Conservation (phyloP, 1,140 invertebrate species). For the Adoxophyes honmai region DNA sequence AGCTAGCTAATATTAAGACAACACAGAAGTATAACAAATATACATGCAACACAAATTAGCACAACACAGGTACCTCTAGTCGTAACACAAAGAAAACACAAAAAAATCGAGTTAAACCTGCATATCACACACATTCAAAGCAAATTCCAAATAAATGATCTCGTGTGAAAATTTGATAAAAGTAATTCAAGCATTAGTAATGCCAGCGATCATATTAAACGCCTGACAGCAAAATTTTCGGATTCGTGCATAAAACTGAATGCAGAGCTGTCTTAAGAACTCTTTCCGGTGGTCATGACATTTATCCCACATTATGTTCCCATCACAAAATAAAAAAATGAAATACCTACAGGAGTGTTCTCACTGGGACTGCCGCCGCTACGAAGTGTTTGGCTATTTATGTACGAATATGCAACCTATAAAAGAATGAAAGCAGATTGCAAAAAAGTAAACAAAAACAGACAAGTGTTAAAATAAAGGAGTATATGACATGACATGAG, state of each 20-base stretch:
- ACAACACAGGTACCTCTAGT: no score
- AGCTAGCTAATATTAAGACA: no score
- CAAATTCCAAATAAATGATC: no score
- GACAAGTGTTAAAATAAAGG: slow-evolving; percentile 21
- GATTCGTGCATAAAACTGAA: background rate
- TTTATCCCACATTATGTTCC: background rate
- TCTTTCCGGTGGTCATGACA: slow-evolving; percentile 6
- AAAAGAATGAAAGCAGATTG: slow-evolving; percentile 74
- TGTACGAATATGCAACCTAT: slow-evolving; percentile 74
- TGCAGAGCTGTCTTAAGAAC: slow-evolving; percentile 12
- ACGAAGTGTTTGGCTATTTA: slow-evolving; percentile 63
- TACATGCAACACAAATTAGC: no score
- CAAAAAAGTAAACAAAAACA: slow-evolving; percentile 65
- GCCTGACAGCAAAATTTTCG: no score
- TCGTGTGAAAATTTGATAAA: no score
- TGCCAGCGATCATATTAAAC: no score
- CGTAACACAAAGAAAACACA: no score
- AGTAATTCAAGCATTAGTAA: no score
- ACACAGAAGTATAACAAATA: background rate
- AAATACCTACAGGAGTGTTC: slow-evolving; percentile 79
- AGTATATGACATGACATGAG: slow-evolving; percentile 24
- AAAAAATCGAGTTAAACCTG: no score
- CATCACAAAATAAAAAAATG: slow-evolving; percentile 35
- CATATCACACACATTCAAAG: no score
- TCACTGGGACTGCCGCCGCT: slow-evolving; percentile 66